Evolutionary conservation across 2,113 vertebrate genomes (phyloP).

Genomic region (Anser cygnoides): DNA sequence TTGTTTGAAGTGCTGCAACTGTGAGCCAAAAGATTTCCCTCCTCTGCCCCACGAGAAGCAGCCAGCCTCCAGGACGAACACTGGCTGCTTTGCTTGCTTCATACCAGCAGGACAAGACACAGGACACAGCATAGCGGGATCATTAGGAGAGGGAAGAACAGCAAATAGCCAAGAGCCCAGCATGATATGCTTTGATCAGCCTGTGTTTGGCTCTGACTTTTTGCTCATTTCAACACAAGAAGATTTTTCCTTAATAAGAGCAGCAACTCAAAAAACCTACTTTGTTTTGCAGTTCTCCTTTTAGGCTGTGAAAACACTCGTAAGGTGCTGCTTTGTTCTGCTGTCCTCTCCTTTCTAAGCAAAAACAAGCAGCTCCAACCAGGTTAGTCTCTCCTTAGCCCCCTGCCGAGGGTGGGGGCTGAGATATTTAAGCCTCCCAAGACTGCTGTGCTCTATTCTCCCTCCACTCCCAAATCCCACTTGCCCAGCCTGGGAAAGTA

Average conservation of each 20-base stretch:
- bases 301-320: background rate
- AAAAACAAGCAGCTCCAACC: background rate
- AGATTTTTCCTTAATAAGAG: background rate
- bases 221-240: background rate
- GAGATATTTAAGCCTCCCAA: background rate
- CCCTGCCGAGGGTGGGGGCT: background rate
- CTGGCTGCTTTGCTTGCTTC: background rate
- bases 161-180: background rate
- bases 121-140: background rate
- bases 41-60: background rate
- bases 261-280: background rate
- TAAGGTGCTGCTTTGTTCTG: background rate
- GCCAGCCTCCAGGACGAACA: background rate
- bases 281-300: background rate
- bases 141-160: background rate
- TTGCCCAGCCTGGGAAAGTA: constrained; percentile 38
- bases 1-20: background rate
- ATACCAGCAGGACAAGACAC: background rate
- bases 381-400: background rate
- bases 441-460: background rate
- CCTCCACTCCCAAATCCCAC: background rate
- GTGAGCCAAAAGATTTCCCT: background rate
- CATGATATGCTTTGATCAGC: fast-evolving
- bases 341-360: background rate
- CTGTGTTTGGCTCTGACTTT: background rate